Base-by-base conservation (phyloP, 2,113 vertebrate species). In the Nerophis lumbriciformis region DNA sequence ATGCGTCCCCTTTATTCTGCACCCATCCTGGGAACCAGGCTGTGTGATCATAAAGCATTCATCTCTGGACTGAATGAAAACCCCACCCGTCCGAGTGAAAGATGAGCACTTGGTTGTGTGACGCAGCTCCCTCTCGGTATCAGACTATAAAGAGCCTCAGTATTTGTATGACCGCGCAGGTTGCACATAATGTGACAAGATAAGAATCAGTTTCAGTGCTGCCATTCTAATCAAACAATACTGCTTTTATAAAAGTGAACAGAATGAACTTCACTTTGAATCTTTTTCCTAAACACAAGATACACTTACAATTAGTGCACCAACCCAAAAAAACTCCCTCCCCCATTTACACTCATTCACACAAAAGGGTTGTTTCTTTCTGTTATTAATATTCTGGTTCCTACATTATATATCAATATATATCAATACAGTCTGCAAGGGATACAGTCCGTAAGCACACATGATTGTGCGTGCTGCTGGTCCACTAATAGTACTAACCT, bases 71-170 rank as follows among this genome's bases (percentile, higher is more conserved):
- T 69, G 79, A 82, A 86, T 79, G 71, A 85, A 78, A 71, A 75
- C 72, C 83, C 73, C 73, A 69, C 78, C 82, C 82, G 79, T 60
- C 56, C 47, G 59, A 65, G 55, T 79, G 86, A 90, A 90, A 87
- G 83, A 79, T 50, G 82, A 51, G 28, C 19, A 52, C 66, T 57
- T 4, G 49, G 56, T 44, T 53, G 15, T 81, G 16, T 28, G 49
- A 38, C 42, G 49, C 53, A 48, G 61, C 71, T 28, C 66, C 56
- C 53, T 60, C 56, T 69, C 52, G 61, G 28, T 55, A 71, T 38
- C 6, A 35, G 65, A 56, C 67, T 69, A 70, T 67, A 54, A 66
- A 57, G 56, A 39, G 47, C 4, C 8, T 6, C 38, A 61, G 54
- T 57, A 15, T 66, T 48, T 45, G 19, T 44, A 6, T 58, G 54